Evolutionary conservation across 2,797 vertebrate species (phyloP).

Genomic region (Psittacula derbiana): DNA sequence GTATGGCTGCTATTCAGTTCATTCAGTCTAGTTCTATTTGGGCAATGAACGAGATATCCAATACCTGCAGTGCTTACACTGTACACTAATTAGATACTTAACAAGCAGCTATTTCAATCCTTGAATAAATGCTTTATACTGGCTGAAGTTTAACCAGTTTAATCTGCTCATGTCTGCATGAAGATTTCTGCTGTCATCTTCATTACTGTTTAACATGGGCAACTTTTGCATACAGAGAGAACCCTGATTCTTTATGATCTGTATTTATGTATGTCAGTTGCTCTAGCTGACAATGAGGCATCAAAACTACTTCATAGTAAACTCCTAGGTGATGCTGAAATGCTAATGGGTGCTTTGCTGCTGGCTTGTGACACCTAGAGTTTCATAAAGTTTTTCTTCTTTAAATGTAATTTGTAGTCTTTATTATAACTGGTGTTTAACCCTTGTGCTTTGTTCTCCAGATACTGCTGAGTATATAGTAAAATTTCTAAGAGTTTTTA

Average conservation of each 20-base stretch:
- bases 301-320: background rate
- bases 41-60: background rate
- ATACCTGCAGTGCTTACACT: background rate
- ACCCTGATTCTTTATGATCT: background rate
- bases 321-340: background rate
- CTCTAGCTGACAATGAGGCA: background rate
- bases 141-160: background rate
- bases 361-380: background rate
- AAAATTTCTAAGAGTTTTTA: background rate
- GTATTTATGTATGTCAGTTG: too few relatives aligned
- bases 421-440: background rate
- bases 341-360: background rate
- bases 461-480: background rate
- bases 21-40: background rate
- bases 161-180: background rate
- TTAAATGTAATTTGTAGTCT: background rate
- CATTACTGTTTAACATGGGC: background rate
- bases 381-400: background rate
- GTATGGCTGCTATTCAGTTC: background rate
- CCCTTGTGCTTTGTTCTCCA: background rate
- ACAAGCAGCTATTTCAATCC: background rate
- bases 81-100: background rate
- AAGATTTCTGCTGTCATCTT: background rate
- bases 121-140: background rate
- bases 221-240: background rate